Percentiles rank a stretch among this genome's conserved stretches.
Conservation (phyloP, 2,113 vertebrate genomes). For the Tricholaema leucomelas region DNA sequence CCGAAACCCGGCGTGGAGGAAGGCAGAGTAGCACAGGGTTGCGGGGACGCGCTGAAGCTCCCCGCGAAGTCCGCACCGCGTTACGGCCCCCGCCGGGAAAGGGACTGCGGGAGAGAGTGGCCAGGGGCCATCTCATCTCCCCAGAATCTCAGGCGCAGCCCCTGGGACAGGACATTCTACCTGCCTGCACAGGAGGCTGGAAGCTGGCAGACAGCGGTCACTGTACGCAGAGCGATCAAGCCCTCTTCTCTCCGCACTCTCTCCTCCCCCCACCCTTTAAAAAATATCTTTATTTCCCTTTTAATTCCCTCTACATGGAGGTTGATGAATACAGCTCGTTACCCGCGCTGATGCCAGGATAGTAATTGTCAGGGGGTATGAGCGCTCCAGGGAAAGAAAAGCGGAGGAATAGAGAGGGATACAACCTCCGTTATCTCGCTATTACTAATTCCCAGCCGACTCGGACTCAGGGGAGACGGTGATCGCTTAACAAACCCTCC, state of each 20-base stretch:
- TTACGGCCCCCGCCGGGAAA: not conserved
- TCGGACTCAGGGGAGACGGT: slow-evolving; percentile 39
- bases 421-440: slow-evolving; percentile 26
- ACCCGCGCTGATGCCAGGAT: not conserved
- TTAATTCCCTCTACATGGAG: not conserved
- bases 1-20: not conserved
- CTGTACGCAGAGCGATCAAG: not conserved
- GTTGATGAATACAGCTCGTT: not conserved
- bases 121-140: not conserved
- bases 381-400: not conserved
- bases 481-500: slow-evolving; percentile 44
- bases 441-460: slow-evolving; percentile 49
- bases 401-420: slow-evolving; percentile 10
- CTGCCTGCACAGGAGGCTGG: not conserved
- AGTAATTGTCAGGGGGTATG: not conserved
- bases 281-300: not conserved
- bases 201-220: not conserved
- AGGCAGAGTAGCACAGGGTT: not conserved
- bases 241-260: not conserved
- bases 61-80: too few species aligned
- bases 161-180: not conserved
- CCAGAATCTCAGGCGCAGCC: not conserved
- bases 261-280: too few species aligned
- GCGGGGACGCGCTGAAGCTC: too few species aligned
- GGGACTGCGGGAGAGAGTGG: too few species aligned